Conservation (phyloP, 1,140 invertebrate species). For the Orchesella cincta region DNA sequence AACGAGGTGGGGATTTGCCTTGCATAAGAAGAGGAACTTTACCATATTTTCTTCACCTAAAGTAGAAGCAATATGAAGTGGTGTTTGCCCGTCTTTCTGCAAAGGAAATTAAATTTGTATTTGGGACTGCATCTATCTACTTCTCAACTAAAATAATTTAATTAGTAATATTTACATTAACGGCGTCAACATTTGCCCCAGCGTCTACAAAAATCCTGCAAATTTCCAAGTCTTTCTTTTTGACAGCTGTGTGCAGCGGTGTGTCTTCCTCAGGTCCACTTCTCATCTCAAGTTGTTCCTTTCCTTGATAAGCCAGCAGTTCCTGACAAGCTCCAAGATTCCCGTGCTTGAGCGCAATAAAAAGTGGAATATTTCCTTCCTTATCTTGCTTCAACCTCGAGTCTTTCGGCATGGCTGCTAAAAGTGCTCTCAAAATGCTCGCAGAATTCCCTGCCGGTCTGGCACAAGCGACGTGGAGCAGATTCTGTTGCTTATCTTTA, state of each 20-base stretch:
- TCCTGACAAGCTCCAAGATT: conserved; percentile 90
- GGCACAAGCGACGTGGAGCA: conserved; percentile 86
- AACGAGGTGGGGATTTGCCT: conserved; percentile 87
- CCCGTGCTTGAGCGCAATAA: conserved; percentile 87
- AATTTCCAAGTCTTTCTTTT: conserved; percentile 87
- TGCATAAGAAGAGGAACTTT: conserved; percentile 91
- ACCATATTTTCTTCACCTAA: conserved; percentile 91
- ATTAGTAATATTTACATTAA: conserved; percentile 84
- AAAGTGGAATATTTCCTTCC: conserved; percentile 91
- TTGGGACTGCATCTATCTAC: too few relatives aligned
- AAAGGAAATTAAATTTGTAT: too few relatives aligned
- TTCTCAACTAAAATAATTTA: too few relatives aligned
- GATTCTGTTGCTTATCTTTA: conserved; percentile 76
- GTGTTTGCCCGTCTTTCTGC: conserved; percentile 84
- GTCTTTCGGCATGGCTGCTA: conserved; percentile 82
- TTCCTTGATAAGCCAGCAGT: conserved; percentile 71
- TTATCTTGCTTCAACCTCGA: conserved; percentile 79
- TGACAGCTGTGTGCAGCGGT: conserved; percentile 85
- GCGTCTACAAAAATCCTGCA: conserved; percentile 86
- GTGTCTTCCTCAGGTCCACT: conserved; percentile 71
- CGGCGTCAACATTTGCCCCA: conserved; percentile 83
- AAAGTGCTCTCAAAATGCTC: conserved; percentile 77
- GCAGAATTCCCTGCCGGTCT: conserved; percentile 85
- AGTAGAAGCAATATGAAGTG: conserved; percentile 88
- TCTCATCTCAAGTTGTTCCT: conserved; percentile 76